Percentiles rank a stretch among this genome's conserved stretches.
Evolutionary conservation across 2,113 vertebrate species (phyloP).

Genomic region (Sander lucioperca): DNA sequence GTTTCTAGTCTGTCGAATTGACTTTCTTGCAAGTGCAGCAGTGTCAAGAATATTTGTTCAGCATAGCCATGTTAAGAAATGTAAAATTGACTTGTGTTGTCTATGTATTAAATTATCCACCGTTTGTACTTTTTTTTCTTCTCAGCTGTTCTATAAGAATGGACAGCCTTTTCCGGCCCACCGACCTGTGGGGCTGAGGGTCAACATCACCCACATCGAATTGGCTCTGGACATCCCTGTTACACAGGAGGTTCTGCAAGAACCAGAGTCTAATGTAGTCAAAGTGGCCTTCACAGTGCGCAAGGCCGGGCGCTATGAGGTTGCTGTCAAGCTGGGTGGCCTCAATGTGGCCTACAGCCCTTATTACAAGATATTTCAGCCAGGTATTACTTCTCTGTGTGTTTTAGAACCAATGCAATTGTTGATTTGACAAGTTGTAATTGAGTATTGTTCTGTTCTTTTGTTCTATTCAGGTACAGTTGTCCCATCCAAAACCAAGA

Average conservation of each 20-base stretch:
- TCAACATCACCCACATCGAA: slow-evolving; percentile 96
- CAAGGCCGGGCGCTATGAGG: slow-evolving; percentile 95
- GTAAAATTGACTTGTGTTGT: neutral
- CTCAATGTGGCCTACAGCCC: slow-evolving; percentile 97
- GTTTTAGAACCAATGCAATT: neutral
- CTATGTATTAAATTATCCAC: neutral
- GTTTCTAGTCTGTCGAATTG: neutral
- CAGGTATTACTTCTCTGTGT: slow-evolving; percentile 84
- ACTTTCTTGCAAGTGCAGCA: neutral
- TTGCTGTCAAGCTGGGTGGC: slow-evolving; percentile 94
- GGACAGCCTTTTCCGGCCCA: slow-evolving; percentile 95
- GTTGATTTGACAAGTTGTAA: neutral
- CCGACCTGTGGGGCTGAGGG: slow-evolving; percentile 92
- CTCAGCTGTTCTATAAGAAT: slow-evolving; percentile 97
- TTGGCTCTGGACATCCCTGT: slow-evolving; percentile 96
- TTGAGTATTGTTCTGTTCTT: neutral
- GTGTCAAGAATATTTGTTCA: neutral
- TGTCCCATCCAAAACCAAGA: slow-evolving; percentile 98
- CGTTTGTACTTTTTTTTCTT: slow-evolving; percentile 41
- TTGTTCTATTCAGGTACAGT: slow-evolving; percentile 89
- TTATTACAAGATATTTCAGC: slow-evolving; percentile 97
- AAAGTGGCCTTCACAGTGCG: slow-evolving; percentile 98
- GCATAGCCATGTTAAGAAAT: neutral
- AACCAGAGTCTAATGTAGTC: slow-evolving; percentile 92
- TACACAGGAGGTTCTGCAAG: slow-evolving; percentile 96